Conservation (phyloP, 2,888 invertebrate genomes). For the Yponomeuta evonymella region DNA sequence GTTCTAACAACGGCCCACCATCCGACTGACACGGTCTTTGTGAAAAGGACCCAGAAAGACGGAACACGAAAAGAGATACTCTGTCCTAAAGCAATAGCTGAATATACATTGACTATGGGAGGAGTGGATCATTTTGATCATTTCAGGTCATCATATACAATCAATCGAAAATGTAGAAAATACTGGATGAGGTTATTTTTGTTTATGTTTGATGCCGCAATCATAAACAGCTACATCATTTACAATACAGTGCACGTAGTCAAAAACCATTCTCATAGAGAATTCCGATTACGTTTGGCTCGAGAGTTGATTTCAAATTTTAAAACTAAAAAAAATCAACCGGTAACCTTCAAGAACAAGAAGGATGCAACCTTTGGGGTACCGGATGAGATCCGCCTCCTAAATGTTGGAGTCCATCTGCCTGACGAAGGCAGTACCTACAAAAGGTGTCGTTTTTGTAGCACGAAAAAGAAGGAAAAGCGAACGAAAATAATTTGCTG, state of each 20-base stretch:
- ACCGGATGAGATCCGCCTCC: constrained; percentile 21
- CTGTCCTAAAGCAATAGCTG: constrained; percentile 33
- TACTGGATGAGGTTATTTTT: constrained; percentile 35
- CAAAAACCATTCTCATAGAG: constrained; percentile 18
- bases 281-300: constrained; percentile 19
- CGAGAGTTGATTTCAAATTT: constrained; percentile 16
- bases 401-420: constrained; percentile 21
- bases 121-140: constrained; percentile 38
- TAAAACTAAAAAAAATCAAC: constrained; percentile 13
- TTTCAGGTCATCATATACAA: constrained; percentile 35
- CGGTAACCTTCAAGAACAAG: constrained; percentile 21
- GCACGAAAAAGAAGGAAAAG: constrained; percentile 20
- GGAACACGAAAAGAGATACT: constrained; percentile 32
- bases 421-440: constrained; percentile 19
- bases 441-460: constrained; percentile 23
- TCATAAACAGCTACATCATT: constrained; percentile 19
- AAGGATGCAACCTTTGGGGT: constrained; percentile 20
- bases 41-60: constrained; percentile 36
- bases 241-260: constrained; percentile 22
- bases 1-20: constrained; percentile 30
- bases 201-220: constrained; percentile 23
- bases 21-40: constrained; percentile 23
- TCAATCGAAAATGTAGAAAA: constrained; percentile 32
- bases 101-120: constrained; percentile 34
- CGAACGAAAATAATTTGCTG: constrained; percentile 18